Percentiles rank a stretch among this genome's conserved stretches.
These are phyloP conservation scores for Hypomecis atomaria DNA, from an alignment of 2,888 invertebrate species.

Conservation along the genomic window DNA sequence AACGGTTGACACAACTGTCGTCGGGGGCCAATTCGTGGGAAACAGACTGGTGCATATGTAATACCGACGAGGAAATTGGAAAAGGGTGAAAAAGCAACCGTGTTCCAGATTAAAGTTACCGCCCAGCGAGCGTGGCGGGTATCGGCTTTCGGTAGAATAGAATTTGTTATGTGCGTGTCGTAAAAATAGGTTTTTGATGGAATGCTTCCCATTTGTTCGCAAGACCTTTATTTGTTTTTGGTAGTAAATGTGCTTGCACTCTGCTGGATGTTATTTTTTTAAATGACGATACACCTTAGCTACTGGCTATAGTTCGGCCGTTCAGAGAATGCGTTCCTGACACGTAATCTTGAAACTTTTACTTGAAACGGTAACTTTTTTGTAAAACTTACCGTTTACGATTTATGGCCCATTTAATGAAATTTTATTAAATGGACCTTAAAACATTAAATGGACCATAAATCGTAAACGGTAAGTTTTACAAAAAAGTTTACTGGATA, in stretches of 20 bases:
- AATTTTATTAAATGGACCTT: too few species aligned
- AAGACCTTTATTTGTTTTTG: not conserved
- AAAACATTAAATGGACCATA: too few species aligned
- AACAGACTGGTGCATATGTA: conserved; percentile 46
- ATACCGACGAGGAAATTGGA: conserved; percentile 45
- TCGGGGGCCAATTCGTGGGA: conserved; percentile 39
- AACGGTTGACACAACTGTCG: conserved; percentile 39
- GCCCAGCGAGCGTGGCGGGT: conserved; percentile 44
- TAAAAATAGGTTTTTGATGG: conserved; percentile 7
- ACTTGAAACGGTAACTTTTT: too few species aligned
- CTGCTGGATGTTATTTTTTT: too few species aligned
- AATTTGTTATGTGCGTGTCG: conserved; percentile 29
- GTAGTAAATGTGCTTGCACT: not conserved
- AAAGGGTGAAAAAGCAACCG: conserved; percentile 53
- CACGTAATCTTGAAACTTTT: too few species aligned
- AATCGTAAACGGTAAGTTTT: too few species aligned
- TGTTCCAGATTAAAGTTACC: conserved; percentile 57
- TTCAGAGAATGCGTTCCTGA: too few species aligned
- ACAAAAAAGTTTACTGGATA: too few species aligned
- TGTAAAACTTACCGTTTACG: too few species aligned
- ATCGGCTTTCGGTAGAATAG: conserved; percentile 22
- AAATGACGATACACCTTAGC: too few species aligned
- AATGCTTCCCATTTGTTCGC: conserved; percentile 2
- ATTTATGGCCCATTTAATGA: too few species aligned
- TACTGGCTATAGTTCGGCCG: too few species aligned